Evolutionary conservation across 2,113 vertebrate species (phyloP).

Genomic region (Poicephalus meyeri): DNA sequence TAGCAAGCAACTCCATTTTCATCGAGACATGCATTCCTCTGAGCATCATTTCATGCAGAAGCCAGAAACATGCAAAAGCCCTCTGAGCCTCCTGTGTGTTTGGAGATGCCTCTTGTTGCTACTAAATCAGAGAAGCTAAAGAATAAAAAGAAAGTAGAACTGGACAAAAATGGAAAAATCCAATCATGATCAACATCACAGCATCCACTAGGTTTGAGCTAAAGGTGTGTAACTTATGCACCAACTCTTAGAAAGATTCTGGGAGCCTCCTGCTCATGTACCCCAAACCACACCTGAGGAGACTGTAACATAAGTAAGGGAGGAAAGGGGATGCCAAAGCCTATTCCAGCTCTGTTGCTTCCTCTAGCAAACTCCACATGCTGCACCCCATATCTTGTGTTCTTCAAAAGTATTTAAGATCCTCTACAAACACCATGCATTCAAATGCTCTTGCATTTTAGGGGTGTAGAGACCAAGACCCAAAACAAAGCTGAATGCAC

Average conservation of each 20-base stretch:
- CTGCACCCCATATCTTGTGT: neutral
- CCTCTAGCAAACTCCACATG: neutral
- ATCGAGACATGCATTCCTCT: neutral
- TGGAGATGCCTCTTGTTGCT: neutral
- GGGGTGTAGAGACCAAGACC: neutral
- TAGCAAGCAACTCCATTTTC: neutral
- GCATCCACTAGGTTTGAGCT: neutral
- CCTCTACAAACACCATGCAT: neutral
- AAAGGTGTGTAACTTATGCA: neutral
- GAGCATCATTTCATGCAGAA: neutral
- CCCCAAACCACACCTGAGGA: neutral
- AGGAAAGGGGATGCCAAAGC: neutral
- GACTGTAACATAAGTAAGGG: neutral
- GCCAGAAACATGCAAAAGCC: neutral
- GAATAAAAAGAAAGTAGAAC: neutral
- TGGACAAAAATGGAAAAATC: neutral
- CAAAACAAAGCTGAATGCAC: neutral
- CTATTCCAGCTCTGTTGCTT: neutral
- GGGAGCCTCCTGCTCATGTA: neutral
- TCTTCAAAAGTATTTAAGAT: neutral
- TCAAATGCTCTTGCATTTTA: neutral
- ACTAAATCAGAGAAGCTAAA: neutral
- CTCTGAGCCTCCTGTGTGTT: neutral
- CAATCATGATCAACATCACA: neutral
- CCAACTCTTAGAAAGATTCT: neutral